Conservation (phyloP, 92 coral and sea anemone species). For the Zoanthus sansibaricus region DNA sequence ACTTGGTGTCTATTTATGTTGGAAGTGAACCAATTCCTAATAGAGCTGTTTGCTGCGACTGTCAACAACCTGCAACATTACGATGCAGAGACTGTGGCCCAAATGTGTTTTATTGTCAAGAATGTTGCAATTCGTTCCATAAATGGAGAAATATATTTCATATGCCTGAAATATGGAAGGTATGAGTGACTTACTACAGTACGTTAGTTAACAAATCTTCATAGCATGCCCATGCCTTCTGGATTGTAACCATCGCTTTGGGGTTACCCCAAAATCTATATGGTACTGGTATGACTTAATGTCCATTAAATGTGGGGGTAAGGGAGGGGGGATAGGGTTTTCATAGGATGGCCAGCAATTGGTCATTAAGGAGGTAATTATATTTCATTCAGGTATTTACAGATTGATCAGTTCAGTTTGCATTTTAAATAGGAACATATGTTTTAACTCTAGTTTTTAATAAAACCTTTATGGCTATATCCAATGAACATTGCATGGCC, state of each 20-base stretch:
- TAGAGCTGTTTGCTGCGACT: conserved; percentile 23
- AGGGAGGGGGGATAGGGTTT: background rate
- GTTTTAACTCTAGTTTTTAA: too few relatives aligned
- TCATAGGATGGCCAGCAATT: background rate
- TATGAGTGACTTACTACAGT: background rate
- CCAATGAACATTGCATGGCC: background rate
- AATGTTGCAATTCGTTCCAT: background rate
- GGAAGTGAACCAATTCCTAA: conserved; percentile 27
- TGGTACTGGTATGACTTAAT: background rate
- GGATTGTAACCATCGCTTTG: background rate
- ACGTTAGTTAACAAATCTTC: background rate
- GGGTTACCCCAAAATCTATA: background rate
- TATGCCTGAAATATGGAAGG: conserved; percentile 17
- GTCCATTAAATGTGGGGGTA: background rate
- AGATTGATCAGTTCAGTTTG: background rate
- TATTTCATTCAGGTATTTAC: background rate
- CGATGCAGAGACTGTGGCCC: conserved; percentile 34
- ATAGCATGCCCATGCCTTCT: background rate
- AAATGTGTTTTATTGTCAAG: conserved; percentile 24
- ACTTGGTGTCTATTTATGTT: conserved; percentile 10
- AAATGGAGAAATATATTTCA: too few relatives aligned
- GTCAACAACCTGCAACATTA: conserved; percentile 9
- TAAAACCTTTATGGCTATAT: too few relatives aligned
- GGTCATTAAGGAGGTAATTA: background rate
- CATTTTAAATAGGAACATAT: background rate